phyloP scores from a whole-genome alignment of 2,888 invertebrate genomes.

The Cephalotes varians region DNA sequence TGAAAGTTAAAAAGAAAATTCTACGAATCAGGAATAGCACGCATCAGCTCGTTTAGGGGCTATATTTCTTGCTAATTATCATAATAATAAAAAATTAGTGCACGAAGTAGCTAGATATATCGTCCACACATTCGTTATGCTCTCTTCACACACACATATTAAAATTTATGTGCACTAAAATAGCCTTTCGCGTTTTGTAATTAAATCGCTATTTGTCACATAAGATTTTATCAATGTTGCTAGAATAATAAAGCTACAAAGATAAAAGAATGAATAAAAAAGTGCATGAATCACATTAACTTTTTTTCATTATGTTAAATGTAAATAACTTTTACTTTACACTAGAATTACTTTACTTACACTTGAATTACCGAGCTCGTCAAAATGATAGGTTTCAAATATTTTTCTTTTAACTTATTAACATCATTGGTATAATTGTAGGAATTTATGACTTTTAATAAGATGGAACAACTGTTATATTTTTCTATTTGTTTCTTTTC shows the following conservation, averaged over 20 bases:
- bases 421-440: no score
- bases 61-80: conserved; percentile 66
- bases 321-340: background rate
- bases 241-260: background rate
- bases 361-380: no score
- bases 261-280: background rate
- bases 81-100: conserved; percentile 31
- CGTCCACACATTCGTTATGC: conserved; percentile 77
- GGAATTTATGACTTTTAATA: no score
- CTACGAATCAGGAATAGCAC: background rate
- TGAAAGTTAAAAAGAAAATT: conserved; percentile 23
- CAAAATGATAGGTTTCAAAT: no score
- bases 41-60: background rate
- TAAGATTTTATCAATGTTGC: conserved; percentile 17
- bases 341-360: no score
- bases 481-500: no score
- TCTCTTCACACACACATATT: conserved; percentile 80
- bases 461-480: no score
- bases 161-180: conserved; percentile 51
- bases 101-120: conserved; percentile 55
- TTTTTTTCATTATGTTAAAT: background rate
- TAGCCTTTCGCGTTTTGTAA: conserved; percentile 22
- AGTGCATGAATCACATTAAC: background rate
- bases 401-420: no score
- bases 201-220: conserved; percentile 47